Conservation (phyloP, 2,888 invertebrate genomes). For the Ophion costatus region DNA sequence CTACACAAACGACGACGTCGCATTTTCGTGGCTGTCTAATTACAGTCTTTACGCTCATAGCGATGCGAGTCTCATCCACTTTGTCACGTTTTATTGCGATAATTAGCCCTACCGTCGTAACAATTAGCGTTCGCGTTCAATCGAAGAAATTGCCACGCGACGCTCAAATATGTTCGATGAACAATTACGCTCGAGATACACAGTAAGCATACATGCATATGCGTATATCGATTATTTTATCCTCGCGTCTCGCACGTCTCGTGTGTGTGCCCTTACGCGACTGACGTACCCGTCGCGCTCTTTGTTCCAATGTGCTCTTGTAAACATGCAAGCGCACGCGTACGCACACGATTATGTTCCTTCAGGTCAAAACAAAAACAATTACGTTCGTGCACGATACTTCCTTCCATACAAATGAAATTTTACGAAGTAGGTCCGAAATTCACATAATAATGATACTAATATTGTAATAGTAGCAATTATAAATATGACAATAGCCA, state of each 20-base stretch:
- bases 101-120: constrained; percentile 4
- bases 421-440: not conserved
- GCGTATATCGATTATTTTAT: constrained; percentile 11
- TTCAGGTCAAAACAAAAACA: constrained; percentile 30
- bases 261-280: not conserved
- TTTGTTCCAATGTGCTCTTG: constrained; percentile 27
- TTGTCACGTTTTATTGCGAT: not conserved
- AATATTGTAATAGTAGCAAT: not conserved
- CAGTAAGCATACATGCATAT: not conserved
- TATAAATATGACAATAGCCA: not conserved
- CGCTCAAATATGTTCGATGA: not conserved
- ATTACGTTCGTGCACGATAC: not conserved
- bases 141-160: constrained; percentile 12
- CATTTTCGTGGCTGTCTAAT: not conserved
- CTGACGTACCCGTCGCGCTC: not conserved
- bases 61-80: not conserved
- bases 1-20: not conserved
- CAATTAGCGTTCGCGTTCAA: not conserved
- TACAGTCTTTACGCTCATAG: not conserved
- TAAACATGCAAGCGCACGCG: not conserved
- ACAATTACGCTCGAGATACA: not conserved
- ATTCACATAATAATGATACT: not conserved
- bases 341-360: constrained; percentile 21
- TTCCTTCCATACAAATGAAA: not conserved
- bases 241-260: not conserved